These are phyloP conservation scores for Diorhabda elongata DNA, from an alignment of 1,140 invertebrate species.

Conservation along the genomic window DNA sequence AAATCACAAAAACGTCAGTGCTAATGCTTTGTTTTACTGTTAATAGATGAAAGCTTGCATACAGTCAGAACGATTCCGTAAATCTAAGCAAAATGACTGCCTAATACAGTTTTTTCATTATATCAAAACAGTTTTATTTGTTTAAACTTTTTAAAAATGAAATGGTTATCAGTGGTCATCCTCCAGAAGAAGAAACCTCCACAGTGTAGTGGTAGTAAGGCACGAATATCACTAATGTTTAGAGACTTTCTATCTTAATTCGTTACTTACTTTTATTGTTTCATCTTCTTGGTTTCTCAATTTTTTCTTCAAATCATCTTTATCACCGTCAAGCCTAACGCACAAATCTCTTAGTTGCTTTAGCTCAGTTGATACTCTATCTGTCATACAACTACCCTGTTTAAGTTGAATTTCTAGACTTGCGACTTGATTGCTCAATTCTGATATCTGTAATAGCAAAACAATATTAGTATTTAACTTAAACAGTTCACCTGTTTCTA, in stretches of 20 bases:
- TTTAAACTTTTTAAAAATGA: too few relatives aligned
- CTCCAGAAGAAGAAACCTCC: too few relatives aligned
- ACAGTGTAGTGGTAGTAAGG: too few relatives aligned
- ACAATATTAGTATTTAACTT: background rate
- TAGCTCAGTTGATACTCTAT: conserved; percentile 48
- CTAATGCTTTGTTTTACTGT: too few relatives aligned
- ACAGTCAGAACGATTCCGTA: too few relatives aligned
- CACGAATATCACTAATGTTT: background rate
- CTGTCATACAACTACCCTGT: conserved; percentile 45
- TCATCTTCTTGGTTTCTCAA: conserved; percentile 45
- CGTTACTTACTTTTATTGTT: conserved; percentile 44
- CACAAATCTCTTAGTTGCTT: conserved; percentile 52
- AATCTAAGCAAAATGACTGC: too few relatives aligned
- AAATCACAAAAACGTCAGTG: too few relatives aligned
- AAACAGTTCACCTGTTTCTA: background rate
- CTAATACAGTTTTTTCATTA: too few relatives aligned
- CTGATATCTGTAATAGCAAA: conserved; percentile 47
- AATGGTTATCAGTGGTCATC: too few relatives aligned
- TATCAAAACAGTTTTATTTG: too few relatives aligned
- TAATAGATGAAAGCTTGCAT: too few relatives aligned
- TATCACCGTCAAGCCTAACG: conserved; percentile 54
- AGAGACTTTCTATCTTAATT: background rate
- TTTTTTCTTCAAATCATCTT: conserved; percentile 48
- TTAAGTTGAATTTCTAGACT: conserved; percentile 52
- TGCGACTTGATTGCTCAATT: conserved; percentile 53